Conservation (phyloP, 2,113 vertebrate species). For the Pogonocichla stellata region DNA sequence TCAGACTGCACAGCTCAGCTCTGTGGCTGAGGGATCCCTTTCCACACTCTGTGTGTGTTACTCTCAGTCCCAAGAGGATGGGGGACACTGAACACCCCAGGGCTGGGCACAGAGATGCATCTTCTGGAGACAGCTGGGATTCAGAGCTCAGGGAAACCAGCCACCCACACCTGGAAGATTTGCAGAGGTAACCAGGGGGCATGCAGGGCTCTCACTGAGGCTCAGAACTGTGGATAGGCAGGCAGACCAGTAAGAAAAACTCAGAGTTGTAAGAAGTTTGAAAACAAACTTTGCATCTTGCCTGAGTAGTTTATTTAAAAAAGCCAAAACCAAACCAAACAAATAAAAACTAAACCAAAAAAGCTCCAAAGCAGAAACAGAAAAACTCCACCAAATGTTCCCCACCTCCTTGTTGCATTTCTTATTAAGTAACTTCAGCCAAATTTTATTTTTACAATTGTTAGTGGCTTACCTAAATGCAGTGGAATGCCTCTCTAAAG, state of each 20-base stretch:
- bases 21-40: neutral
- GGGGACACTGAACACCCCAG: neutral
- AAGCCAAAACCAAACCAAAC: neutral
- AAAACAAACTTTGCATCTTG: neutral
- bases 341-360: neutral
- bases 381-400: neutral
- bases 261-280: neutral
- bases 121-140: neutral
- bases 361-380: neutral
- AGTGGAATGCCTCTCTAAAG: neutral
- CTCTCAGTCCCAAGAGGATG: neutral
- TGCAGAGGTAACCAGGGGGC: neutral
- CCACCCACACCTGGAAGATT: neutral
- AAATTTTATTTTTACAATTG: neutral
- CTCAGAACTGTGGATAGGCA: neutral
- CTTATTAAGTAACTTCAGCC: neutral
- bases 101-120: too few species aligned
- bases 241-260: neutral
- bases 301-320: neutral
- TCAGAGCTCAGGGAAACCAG: neutral
- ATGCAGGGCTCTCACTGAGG: neutral
- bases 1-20: neutral
- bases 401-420: neutral
- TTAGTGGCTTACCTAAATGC: conserved; percentile 1
- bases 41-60: neutral